Evolutionary conservation across 2,888 invertebrate species (phyloP).

Genomic region (Empis stercorea): DNA sequence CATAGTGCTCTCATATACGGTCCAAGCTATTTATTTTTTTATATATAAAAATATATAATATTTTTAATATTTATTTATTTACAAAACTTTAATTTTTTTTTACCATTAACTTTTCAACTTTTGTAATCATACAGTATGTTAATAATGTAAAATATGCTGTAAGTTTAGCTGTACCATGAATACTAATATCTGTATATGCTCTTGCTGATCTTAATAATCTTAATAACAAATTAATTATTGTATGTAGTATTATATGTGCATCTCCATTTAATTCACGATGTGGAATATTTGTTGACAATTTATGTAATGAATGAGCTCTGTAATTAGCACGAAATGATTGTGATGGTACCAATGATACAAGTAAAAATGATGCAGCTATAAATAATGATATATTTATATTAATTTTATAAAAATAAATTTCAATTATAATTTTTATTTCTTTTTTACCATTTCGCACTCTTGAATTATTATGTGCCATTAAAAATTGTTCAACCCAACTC

Average conservation of each 20-base stretch:
- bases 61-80: neutral
- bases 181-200: conserved; percentile 72
- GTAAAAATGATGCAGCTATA: conserved; percentile 69
- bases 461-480: conserved; percentile 73
- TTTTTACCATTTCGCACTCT: conserved; percentile 65
- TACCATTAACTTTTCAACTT: conserved; percentile 87
- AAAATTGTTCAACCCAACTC: conserved; percentile 80
- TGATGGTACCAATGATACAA: conserved; percentile 84
- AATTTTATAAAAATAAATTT: neutral
- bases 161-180: conserved; percentile 82
- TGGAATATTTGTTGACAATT: conserved; percentile 24
- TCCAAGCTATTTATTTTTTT: conserved; percentile 64
- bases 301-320: conserved; percentile 42
- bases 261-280: conserved; percentile 42
- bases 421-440: conserved; percentile 1
- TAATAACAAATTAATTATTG: conserved; percentile 61
- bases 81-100: conserved; percentile 11
- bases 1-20: conserved; percentile 82
- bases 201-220: conserved; percentile 68
- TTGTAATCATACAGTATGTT: conserved; percentile 81
- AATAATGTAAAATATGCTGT: conserved; percentile 87
- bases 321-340: conserved; percentile 82
- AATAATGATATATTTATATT: conserved; percentile 1
- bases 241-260: conserved; percentile 45
- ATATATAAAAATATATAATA: neutral